phyloP scores from a whole-genome alignment of 2,797 vertebrate genomes.

The Chaetophractus vellerosus region DNA sequence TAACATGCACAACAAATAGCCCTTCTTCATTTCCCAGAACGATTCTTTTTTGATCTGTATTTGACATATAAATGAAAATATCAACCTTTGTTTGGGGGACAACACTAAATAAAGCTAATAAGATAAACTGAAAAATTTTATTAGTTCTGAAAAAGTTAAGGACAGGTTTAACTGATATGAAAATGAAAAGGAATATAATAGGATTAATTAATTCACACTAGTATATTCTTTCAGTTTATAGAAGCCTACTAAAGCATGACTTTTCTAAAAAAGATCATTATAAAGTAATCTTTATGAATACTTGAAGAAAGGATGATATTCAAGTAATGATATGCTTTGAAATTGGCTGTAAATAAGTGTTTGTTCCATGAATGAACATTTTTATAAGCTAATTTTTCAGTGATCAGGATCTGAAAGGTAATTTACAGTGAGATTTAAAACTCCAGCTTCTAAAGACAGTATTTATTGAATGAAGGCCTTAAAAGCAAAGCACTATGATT shows the following conservation, averaged over 20 bases:
- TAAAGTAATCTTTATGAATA: conserved; percentile 21
- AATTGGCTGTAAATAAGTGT: background rate
- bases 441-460: background rate
- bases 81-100: conserved; percentile 25
- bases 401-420: background rate
- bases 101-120: conserved; percentile 6
- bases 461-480: background rate
- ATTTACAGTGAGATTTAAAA: background rate
- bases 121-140: background rate
- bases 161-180: background rate
- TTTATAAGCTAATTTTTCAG: background rate
- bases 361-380: background rate
- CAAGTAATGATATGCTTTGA: background rate
- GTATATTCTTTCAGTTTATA: conserved; percentile 33
- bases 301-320: background rate
- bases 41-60: conserved; percentile 95
- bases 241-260: background rate
- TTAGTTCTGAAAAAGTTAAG: background rate
- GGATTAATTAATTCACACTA: background rate
- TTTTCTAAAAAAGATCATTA: conserved; percentile 5
- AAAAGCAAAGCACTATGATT: background rate
- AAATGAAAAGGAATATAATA: background rate
- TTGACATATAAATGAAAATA: conserved; percentile 59
- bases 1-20: conserved; percentile 96
- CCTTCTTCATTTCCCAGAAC: conserved; percentile 97